These are phyloP conservation scores for Axinella damicornis DNA, from an alignment of 37 sponge, comb jelly and placozoan genomes.

Conservation along the genomic window DNA sequence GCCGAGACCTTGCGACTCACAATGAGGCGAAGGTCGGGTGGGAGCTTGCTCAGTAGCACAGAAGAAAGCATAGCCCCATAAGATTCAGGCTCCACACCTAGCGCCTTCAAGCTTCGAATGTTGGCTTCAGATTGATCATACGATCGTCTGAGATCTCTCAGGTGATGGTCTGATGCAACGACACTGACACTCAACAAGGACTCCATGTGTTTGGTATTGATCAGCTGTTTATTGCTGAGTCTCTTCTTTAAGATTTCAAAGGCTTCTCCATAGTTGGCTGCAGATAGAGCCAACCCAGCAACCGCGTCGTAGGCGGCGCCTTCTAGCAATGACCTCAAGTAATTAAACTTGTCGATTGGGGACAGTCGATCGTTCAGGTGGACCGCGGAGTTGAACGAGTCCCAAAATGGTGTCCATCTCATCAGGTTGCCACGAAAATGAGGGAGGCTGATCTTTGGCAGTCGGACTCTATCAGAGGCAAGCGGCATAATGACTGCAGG, in stretches of 20 bases:
- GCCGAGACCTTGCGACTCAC: conserved; percentile 17
- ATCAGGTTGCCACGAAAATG: too few relatives aligned
- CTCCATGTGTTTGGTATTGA: conserved; percentile 54
- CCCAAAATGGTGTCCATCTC: conserved; percentile 43
- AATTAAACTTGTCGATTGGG: conserved; percentile 40
- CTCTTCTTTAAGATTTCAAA: conserved; percentile 25
- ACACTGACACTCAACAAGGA: conserved; percentile 4
- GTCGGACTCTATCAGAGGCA: too few relatives aligned
- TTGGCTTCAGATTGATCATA: conserved; percentile 40
- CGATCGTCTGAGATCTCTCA: neutral
- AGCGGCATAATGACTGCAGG: too few relatives aligned
- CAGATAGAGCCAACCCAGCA: conserved; percentile 5
- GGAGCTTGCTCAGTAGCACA: conserved; percentile 23
- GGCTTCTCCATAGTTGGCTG: conserved; percentile 38
- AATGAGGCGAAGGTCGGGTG: conserved; percentile 34
- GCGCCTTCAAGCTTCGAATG: conserved; percentile 30
- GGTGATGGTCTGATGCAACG: conserved; percentile 23
- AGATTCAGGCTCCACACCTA: conserved; percentile 5
- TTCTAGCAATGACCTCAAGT: conserved; percentile 36
- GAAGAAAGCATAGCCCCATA: conserved; percentile 45
- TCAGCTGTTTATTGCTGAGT: conserved; percentile 45
- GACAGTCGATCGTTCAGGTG: conserved; percentile 17
- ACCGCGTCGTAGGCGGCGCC: conserved; percentile 29
- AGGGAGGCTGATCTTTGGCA: conserved; percentile 37
- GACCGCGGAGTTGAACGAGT: conserved; percentile 20